Conservation (phyloP, 2,113 vertebrate species). For the Peromyscus polionotus region DNA sequence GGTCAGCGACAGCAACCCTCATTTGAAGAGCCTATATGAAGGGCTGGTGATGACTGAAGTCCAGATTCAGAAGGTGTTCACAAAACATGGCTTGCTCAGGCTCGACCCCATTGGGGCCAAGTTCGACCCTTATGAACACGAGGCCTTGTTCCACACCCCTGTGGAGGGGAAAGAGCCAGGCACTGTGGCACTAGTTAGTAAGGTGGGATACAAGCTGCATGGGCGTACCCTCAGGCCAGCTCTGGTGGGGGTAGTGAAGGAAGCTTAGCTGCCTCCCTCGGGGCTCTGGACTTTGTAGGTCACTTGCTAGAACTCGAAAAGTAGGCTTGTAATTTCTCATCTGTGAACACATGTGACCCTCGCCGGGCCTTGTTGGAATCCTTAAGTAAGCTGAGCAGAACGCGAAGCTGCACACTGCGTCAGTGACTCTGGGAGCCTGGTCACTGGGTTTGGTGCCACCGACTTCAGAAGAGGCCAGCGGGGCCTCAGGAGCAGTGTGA, state of each 20-base stretch:
- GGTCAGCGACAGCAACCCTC: constrained; percentile 93
- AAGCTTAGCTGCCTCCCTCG: constrained; percentile 77
- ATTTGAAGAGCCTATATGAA: constrained; percentile 97
- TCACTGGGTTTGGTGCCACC: background rate
- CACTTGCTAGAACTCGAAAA: constrained; percentile 59
- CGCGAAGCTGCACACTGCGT: constrained; percentile 50
- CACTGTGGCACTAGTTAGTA: constrained; percentile 94
- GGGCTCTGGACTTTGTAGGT: fast-evolving
- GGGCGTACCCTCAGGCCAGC: constrained; percentile 97
- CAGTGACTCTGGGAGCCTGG: constrained; percentile 41
- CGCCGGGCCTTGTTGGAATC: constrained; percentile 10
- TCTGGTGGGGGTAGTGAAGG: constrained; percentile 96
- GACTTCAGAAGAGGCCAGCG: background rate
- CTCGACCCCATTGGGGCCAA: constrained; percentile 94
- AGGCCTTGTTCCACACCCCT: constrained; percentile 95
- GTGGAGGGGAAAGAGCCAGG: constrained; percentile 94
- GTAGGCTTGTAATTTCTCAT: constrained; percentile 35
- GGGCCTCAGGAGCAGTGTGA: background rate
- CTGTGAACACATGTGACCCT: constrained; percentile 26
- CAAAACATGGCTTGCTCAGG: constrained; percentile 94
- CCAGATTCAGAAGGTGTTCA: constrained; percentile 98
- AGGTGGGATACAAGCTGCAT: constrained; percentile 97
- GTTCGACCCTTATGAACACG: constrained; percentile 98
- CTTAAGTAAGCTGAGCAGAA: constrained; percentile 47
- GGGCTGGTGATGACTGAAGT: constrained; percentile 96